Conservation (phyloP, 2,888 invertebrate genomes). For the Aplocera efformata region DNA sequence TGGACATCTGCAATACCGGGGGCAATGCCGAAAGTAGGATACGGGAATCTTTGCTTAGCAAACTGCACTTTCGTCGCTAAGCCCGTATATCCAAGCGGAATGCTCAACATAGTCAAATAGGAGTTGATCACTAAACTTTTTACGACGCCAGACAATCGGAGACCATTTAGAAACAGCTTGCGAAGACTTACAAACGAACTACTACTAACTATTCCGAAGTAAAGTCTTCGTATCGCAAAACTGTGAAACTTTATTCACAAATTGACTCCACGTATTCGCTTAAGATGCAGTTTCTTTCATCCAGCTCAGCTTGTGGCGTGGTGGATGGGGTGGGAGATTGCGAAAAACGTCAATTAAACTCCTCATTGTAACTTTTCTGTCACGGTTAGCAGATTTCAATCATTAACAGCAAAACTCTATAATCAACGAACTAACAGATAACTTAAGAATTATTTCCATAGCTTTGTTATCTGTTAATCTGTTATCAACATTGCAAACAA, state of each 20-base stretch:
- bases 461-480: no score
- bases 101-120: slow-evolving; percentile 25
- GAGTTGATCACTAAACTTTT: slow-evolving; percentile 35
- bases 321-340: slow-evolving; percentile 31
- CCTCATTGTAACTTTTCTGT: no score
- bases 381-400: no score
- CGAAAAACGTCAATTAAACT: slow-evolving; percentile 29
- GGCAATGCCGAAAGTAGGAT: no score
- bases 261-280: slow-evolving; percentile 79
- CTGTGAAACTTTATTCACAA: slow-evolving; percentile 75
- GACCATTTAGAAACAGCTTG: slow-evolving; percentile 38
- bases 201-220: slow-evolving; percentile 52
- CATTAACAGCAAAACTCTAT: no score
- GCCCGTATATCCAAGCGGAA: neutral
- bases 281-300: slow-evolving; percentile 77
- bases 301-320: slow-evolving; percentile 51
- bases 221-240: slow-evolving; percentile 58
- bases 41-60: neutral
- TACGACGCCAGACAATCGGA: slow-evolving; percentile 31
- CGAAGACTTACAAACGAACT: slow-evolving; percentile 43
- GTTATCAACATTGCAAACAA: no score
- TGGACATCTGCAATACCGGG: no score
- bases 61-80: neutral
- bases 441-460: no score
- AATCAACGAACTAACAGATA: no score